A percentile compares a stretch with the other conserved stretches of the same genome.
phyloP scores from a whole-genome alignment of 2,797 vertebrate species.

The Sebastes wilsoni region DNA sequence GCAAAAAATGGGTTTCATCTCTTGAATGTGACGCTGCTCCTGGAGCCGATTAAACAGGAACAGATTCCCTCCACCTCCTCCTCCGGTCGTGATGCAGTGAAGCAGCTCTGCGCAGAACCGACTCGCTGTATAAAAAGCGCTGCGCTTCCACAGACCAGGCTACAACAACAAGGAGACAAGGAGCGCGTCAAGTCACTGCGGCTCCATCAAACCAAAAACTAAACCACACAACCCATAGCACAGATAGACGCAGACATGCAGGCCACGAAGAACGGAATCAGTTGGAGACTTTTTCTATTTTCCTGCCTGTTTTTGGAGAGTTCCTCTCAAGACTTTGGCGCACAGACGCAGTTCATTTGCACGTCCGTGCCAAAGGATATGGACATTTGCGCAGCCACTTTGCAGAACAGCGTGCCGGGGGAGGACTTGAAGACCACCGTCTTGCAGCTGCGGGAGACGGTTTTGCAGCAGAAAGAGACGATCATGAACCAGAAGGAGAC shows the following conservation, averaged over 20 bases:
- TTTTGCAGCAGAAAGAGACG: slow-evolving; percentile 96
- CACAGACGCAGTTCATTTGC: slow-evolving; percentile 95
- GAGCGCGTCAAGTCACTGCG: slow-evolving; percentile 41
- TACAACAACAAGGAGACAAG: slow-evolving; percentile 78
- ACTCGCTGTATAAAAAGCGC: slow-evolving; percentile 84
- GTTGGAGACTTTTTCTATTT: slow-evolving; percentile 85
- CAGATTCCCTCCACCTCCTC: slow-evolving; percentile 75
- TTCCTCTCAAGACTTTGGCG: slow-evolving; percentile 86
- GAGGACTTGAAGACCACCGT: slow-evolving; percentile 92
- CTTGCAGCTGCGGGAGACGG: slow-evolving; percentile 94
- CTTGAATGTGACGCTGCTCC: slow-evolving; percentile 58
- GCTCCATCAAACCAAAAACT: slow-evolving; percentile 6
- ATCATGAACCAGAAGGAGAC: slow-evolving; percentile 97
- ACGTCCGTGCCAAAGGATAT: slow-evolving; percentile 96
- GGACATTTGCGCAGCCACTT: slow-evolving; percentile 92
- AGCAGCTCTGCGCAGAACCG: slow-evolving; percentile 78
- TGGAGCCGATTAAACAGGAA: slow-evolving; percentile 72
- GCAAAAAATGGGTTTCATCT: slow-evolving; percentile 65
- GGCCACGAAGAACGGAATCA: slow-evolving; percentile 68
- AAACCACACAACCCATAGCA: background rate
- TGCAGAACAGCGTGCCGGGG: slow-evolving; percentile 88
- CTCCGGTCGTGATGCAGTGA: slow-evolving; percentile 80
- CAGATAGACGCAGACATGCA: slow-evolving; percentile 64
- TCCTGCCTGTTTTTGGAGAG: slow-evolving; percentile 80
- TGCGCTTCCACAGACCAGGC: slow-evolving; percentile 76